These are phyloP conservation scores for Muscicapa adusta DNA, from an alignment of 2,113 vertebrate genomes.

Conservation along the genomic window DNA sequence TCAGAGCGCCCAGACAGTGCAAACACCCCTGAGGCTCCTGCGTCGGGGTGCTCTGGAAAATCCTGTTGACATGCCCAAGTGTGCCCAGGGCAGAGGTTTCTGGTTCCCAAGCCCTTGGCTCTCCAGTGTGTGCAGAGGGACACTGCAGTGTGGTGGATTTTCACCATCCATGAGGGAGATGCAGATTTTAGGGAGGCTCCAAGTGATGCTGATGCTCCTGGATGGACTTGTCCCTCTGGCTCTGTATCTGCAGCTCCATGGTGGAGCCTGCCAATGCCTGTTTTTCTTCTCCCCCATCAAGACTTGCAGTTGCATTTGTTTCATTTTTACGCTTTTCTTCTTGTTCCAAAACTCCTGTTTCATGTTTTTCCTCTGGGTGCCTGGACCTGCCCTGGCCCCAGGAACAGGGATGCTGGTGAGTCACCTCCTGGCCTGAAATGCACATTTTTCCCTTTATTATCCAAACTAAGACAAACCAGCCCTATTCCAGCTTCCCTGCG, in stretches of 20 bases:
- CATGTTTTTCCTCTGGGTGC: neutral
- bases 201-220: neutral
- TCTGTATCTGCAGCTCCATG: fast-evolving
- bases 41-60: neutral
- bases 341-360: neutral
- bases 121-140: neutral
- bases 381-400: neutral
- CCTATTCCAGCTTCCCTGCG: neutral
- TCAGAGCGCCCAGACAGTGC: neutral
- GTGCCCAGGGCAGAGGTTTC: neutral
- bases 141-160: neutral
- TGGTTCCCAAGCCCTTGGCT: neutral
- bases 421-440: neutral
- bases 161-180: fast-evolving
- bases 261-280: neutral
- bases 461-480: neutral
- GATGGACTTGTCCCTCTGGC: neutral
- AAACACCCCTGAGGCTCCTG: neutral
- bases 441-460: constrained; percentile 20
- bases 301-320: neutral
- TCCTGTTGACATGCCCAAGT: neutral
- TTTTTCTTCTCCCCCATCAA: neutral
- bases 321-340: neutral
- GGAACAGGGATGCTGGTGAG: constrained; percentile 20
- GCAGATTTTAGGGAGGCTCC: neutral